phyloP scores from a whole-genome alignment of 2,888 invertebrate genomes.

The Portevinia maculata region DNA sequence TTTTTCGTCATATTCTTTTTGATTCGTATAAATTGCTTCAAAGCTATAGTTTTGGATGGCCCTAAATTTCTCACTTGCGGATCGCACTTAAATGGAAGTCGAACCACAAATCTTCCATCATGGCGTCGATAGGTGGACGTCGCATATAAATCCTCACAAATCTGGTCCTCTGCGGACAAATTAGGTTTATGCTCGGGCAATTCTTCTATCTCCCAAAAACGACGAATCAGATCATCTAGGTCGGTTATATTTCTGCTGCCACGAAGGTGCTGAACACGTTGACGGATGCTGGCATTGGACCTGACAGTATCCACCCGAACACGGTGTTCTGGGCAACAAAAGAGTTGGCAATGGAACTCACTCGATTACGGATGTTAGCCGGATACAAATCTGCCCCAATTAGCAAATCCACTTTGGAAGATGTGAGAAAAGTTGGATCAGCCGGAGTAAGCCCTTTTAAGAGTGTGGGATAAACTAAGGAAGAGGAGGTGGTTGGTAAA shows the following conservation, averaged over 20 bases:
- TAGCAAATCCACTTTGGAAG: not conserved
- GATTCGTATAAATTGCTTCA: not conserved
- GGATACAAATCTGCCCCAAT: conserved; percentile 16
- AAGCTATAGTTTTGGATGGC: not conserved
- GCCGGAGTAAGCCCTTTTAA: not conserved
- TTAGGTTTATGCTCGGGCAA: not conserved
- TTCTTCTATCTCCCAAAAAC: conserved; percentile 11
- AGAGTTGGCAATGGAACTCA: not conserved
- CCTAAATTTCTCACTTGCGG: not conserved
- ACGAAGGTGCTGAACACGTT: conserved; percentile 1
- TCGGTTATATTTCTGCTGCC: no score
- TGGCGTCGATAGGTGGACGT: not conserved
- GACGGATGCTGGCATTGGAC: not conserved
- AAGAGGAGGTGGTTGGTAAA: not conserved
- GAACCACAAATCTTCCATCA: conserved; percentile 14
- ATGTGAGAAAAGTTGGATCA: not conserved
- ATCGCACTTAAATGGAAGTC: not conserved
- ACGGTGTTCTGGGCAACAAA: conserved; percentile 6
- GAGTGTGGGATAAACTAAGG: not conserved
- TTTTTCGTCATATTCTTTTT: not conserved
- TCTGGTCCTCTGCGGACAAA: not conserved
- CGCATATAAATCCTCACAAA: not conserved
- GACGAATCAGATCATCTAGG: conserved; percentile 2
- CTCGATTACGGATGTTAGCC: not conserved
- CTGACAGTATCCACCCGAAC: conserved; percentile 13